Evolutionary conservation across 2,797 vertebrate species (phyloP).

Genomic region (Caiman crocodilus): DNA sequence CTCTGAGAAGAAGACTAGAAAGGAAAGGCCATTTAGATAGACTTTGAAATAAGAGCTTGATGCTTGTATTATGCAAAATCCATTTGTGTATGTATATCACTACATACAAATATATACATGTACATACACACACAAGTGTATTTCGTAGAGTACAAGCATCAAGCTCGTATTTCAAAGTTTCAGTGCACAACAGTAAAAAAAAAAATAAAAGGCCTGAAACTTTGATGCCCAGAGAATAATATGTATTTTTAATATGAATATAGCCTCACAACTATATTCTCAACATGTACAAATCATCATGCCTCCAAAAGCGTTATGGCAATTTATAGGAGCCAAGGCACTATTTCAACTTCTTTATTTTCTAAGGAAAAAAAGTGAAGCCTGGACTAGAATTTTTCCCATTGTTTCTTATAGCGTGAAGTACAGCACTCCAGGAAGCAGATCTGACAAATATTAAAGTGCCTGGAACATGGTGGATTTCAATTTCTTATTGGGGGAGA

Average conservation of each 20-base stretch:
- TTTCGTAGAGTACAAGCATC: not conserved
- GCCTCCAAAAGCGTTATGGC: not conserved
- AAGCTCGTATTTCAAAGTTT: not conserved
- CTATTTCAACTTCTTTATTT: not conserved
- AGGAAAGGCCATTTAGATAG: not conserved
- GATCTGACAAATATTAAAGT: conserved; percentile 50
- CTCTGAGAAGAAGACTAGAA: not conserved
- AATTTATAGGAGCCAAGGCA: not conserved
- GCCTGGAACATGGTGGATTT: conserved; percentile 58
- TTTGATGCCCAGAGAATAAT: not conserved
- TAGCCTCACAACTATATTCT: not conserved
- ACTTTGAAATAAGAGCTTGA: too few species aligned
- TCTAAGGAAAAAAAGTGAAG: not conserved
- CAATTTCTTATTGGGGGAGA: conserved; percentile 66
- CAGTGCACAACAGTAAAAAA: not conserved
- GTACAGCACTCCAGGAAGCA: conserved; percentile 35
- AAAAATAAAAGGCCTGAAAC: not conserved
- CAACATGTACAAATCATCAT: not conserved
- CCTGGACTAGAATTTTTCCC: not conserved
- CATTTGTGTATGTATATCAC: too few species aligned
- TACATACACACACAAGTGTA: not conserved
- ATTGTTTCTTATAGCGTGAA: conserved; percentile 6
- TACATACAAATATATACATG: too few species aligned
- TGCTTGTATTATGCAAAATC: too few species aligned
- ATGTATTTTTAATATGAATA: not conserved